Evolutionary conservation across 2,888 invertebrate species (phyloP).

Genomic region (Drosophila meridionalis): DNA sequence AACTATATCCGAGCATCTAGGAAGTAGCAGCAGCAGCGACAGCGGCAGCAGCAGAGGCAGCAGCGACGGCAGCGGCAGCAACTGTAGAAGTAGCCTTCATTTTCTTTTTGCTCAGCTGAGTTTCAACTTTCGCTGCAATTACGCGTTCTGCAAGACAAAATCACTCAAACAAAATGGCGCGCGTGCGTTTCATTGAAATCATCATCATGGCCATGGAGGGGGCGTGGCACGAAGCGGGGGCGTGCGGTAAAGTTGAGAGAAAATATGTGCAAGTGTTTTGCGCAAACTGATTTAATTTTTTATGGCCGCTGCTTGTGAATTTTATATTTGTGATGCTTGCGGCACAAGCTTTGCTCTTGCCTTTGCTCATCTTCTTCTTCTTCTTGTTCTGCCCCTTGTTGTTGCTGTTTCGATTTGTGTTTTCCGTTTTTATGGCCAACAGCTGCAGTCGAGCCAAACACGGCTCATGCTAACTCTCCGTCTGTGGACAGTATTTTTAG

Average conservation of each 20-base stretch:
- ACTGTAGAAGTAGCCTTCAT: constrained; percentile 39
- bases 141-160: constrained; percentile 75
- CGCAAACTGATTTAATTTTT: constrained; percentile 79
- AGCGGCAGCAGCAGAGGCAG: background rate
- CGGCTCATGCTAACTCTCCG: constrained; percentile 8
- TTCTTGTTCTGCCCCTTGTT: constrained; percentile 19
- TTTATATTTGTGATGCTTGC: constrained; percentile 59
- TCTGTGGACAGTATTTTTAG: constrained; percentile 36
- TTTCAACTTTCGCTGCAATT: constrained; percentile 77
- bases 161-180: constrained; percentile 76
- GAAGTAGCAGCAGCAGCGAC: background rate
- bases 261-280: constrained; percentile 73
- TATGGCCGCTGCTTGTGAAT: constrained; percentile 69
- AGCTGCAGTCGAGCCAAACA: constrained; percentile 63
- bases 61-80: constrained; percentile 4
- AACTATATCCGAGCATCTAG: constrained; percentile 9
- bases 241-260: constrained; percentile 46
- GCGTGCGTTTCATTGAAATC: constrained; percentile 78
- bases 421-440: constrained; percentile 62
- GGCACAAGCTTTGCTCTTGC: constrained; percentile 17
- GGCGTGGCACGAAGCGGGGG: background rate
- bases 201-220: constrained; percentile 25
- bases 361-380: constrained; percentile 14
- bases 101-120: constrained; percentile 51
- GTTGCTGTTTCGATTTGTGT: constrained; percentile 52